Base-by-base conservation (phyloP, 2,888 invertebrate species). In the Aspidiotus destructor region DNA sequence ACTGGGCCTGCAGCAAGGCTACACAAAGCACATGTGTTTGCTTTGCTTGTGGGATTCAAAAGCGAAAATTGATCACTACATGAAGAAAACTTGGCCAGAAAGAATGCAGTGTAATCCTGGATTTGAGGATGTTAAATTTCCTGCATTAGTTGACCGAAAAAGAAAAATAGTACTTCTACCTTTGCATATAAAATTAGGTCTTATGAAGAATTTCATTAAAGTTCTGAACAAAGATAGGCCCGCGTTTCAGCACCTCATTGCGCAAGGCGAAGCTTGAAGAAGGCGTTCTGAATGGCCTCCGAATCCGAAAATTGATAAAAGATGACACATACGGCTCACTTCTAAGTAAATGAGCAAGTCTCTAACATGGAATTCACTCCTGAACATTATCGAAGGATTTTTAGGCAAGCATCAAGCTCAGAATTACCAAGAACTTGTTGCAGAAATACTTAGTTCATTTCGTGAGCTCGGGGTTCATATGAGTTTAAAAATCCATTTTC, bases 401-500 rank as follows among this genome's bases (percentile, higher is more conserved):
- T 70, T 65, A 61, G 69, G 65, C 17, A 70, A 71, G 53, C 61
- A 67, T 17, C 71, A 69, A 55, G 71, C 67, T 54, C 44, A 69
- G 17, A 69, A 71, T 65, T 70, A 70, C 48, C 11, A 62, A 58
- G 16, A 53, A 48, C 61, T 72, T 40, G 71, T 72, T n/a, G 64
- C 55, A 10, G 60, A 72, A 44, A 60, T 73, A 68, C n/a, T 73
- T 2, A 7, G 62, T n/a, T 61, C 67, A 16, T 72, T 63, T 62
- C 41, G 64, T 54, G 17, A 65, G 11, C 17, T 74, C 28, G 75
- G 75, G n/a, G 74, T 74, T 70, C 73, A 73, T 44, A 77, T 77
- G 76, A 73, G 73, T 48, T 68, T 75, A 9, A 76, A 77, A 71
- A 70, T 76, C n/a, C 75, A 77, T 72, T 76, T 75, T 72, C 73